Evolutionary conservation across 2,113 vertebrate genomes (phyloP).

Genomic region (Entosphenus tridentatus): DNA sequence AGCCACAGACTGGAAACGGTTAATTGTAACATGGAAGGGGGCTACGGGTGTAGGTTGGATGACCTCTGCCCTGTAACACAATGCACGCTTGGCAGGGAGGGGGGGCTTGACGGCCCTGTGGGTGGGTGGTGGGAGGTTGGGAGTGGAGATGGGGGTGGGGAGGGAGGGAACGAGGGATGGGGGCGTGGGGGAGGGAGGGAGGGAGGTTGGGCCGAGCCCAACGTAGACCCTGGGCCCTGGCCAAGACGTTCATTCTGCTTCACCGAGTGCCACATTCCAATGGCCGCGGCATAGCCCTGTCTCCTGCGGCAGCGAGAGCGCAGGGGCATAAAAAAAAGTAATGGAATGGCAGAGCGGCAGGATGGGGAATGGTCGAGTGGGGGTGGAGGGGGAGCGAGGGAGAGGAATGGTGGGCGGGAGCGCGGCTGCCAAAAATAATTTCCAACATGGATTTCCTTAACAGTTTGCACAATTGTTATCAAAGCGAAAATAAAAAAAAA

Average conservation of each 20-base stretch:
- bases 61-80: too few species aligned
- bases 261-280: slow-evolving; percentile 5
- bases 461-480: not conserved
- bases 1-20: too few species aligned
- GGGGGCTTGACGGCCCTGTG: too few species aligned
- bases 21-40: too few species aligned
- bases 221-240: not conserved
- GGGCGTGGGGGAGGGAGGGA: not conserved
- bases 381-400: not conserved
- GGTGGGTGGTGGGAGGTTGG: too few species aligned
- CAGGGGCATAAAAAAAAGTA: too few species aligned
- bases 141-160: not conserved
- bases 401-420: not conserved
- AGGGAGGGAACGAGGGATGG: slow-evolving; percentile 2
- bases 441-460: slow-evolving; percentile 6
- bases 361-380: too few species aligned
- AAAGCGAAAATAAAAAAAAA: too few species aligned
- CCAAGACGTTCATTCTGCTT: slow-evolving; percentile 4
- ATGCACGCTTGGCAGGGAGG: too few species aligned
- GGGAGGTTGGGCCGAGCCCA: too few species aligned
- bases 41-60: too few species aligned
- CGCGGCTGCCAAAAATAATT: slow-evolving; percentile 4
- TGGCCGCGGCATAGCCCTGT: not conserved
- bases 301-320: not conserved
- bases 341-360: too few species aligned